These are phyloP conservation scores for Gastracanthus pulcherrimus DNA, from an alignment of 2,888 invertebrate species.

Conservation along the genomic window DNA sequence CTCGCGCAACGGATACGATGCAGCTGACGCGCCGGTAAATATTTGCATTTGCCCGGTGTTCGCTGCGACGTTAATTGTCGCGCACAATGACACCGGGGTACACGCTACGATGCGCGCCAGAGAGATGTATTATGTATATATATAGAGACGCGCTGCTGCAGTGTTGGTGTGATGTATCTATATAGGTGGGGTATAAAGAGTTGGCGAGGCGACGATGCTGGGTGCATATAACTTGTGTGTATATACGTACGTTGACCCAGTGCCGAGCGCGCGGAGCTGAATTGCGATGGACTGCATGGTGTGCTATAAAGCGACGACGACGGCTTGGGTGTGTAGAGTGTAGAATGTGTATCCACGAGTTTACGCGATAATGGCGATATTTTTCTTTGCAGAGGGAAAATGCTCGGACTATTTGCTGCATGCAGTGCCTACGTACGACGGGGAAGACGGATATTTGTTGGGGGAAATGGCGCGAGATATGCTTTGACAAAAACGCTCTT, in stretches of 20 bases:
- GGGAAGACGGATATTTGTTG: no score
- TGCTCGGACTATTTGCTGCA: background rate
- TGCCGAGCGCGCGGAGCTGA: background rate
- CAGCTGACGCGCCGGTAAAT: constrained; percentile 23
- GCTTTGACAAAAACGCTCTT: background rate
- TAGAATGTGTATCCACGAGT: background rate
- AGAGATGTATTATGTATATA: background rate
- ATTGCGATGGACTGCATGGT: background rate
- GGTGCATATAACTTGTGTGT: no score
- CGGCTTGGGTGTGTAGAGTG: background rate
- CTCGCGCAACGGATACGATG: background rate
- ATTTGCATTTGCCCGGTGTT: no score
- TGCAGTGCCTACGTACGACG: no score
- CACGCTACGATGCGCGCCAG: no score
- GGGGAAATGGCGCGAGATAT: background rate
- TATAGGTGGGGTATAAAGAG: background rate
- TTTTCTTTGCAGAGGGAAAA: background rate
- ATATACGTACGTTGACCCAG: constrained; percentile 19
- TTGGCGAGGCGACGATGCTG: background rate
- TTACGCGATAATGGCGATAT: background rate
- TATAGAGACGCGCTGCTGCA: background rate
- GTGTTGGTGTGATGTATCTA: background rate
- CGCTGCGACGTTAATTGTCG: constrained; percentile 14
- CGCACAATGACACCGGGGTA: background rate
- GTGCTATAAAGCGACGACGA: background rate